Conservation (phyloP, 1,140 invertebrate species). For the Meteorus sp. region DNA sequence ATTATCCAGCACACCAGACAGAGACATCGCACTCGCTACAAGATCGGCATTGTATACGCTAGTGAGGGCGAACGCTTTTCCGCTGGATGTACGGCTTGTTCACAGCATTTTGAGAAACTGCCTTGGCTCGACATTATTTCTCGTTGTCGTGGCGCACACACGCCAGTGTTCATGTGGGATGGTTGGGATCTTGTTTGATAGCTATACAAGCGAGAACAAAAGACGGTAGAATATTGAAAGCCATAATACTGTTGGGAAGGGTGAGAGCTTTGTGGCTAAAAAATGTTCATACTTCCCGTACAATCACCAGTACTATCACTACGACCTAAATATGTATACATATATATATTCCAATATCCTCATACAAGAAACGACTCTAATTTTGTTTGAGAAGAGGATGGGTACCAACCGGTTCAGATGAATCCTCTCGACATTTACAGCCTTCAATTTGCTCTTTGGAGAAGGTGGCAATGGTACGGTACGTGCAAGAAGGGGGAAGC, state of each 20-base stretch:
- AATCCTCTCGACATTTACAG: slow-evolving; percentile 52
- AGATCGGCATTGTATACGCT: too few relatives aligned
- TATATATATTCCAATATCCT: too few relatives aligned
- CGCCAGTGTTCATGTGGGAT: slow-evolving; percentile 6
- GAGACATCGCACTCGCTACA: neutral
- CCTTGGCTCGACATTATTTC: slow-evolving; percentile 19
- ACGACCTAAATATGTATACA: too few relatives aligned
- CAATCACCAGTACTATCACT: neutral
- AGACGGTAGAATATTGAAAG: slow-evolving; percentile 15
- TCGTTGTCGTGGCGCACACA: too few relatives aligned
- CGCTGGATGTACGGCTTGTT: slow-evolving; percentile 11
- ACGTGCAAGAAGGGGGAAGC: too few relatives aligned
- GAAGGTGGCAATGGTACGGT: slow-evolving; percentile 40
- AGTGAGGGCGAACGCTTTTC: too few relatives aligned
- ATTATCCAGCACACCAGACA: slow-evolving; percentile 24
- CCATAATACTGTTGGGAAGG: neutral
- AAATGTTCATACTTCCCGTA: too few relatives aligned
- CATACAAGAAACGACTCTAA: slow-evolving; percentile 7
- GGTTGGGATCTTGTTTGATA: neutral
- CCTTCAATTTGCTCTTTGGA: slow-evolving; percentile 54
- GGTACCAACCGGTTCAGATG: slow-evolving; percentile 35
- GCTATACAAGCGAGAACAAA: neutral
- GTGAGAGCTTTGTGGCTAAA: neutral
- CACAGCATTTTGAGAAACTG: slow-evolving; percentile 19
- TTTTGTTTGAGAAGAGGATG: neutral